Evolutionary conservation across 2,797 vertebrate genomes (phyloP).

Genomic region (Phalanger gymnotis): DNA sequence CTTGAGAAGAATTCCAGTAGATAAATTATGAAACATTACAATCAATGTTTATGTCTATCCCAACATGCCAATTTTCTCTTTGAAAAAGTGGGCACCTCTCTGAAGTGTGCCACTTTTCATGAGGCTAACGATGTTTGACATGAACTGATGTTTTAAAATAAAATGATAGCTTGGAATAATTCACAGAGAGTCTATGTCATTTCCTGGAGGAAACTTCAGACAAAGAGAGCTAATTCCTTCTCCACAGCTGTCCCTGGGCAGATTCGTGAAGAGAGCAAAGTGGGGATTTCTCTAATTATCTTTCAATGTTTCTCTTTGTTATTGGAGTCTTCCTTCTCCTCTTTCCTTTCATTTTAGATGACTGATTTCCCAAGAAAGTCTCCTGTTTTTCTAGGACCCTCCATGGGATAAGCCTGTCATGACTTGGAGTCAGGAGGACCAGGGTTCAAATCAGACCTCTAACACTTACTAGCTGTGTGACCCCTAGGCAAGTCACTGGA

Average conservation of each 20-base stretch:
- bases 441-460: neutral
- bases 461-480: neutral
- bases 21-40: neutral
- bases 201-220: neutral
- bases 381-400: neutral
- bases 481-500: neutral
- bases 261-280: neutral
- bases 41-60: slow-evolving; percentile 28
- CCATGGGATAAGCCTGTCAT: neutral
- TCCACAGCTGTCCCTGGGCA: neutral
- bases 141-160: neutral
- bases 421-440: neutral
- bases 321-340: neutral
- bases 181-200: neutral
- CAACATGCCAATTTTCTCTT: neutral
- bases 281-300: neutral
- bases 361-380: neutral
- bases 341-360: neutral
- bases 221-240: neutral
- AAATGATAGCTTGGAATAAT: neutral
- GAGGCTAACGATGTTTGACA: neutral
- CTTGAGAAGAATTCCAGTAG: slow-evolving; percentile 35
- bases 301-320: neutral
- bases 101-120: neutral
- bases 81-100: neutral